Base-by-base conservation (phyloP, 2,113 vertebrate species). In the Otolemur garnettii region DNA sequence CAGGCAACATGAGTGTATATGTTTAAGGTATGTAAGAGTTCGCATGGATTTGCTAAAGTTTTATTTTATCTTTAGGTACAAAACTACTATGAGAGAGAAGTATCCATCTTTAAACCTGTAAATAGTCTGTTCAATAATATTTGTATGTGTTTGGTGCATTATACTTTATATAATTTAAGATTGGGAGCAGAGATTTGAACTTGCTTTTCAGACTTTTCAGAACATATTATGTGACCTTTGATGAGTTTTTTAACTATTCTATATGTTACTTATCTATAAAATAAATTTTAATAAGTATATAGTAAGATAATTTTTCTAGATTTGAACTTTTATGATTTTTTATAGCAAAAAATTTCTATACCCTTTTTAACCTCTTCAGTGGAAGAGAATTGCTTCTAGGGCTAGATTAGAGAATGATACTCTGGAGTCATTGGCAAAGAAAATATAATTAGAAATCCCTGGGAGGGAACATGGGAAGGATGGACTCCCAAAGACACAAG, bases 191-290 rank as follows among this genome's bases (percentile, higher is more conserved):
- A 94, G n/a, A 95, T 55, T 1, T 72, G 17, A 92, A 90, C 10
- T 66, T 7, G 57, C 42, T 60, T 77, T 38, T 75, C 38, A 59
- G 71, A 33, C 14, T 55, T 77, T 95, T 92, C 50, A 86, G 62
- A 82, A 84, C 5, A 77, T 74, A n/a, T 14, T 79, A 15, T 5
- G 12, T 57, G 26, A 75, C n/a, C 15, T 87, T 28, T 45, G n/a
- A 69, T 64, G 75, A 92, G 28, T 78, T 33, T 69, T 82, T 84
- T 80, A 90, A 90, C 26, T 71, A 55, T 13, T 60, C 7, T 64
- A 38, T 78, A 10, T 14, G 79, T 89, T 62, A 80, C 10, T 9
- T 78, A 72, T 92, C 30, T 90, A 35, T 26, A 93, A 92, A 96
- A 75, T 64, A 62, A 64, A 10, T 64, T 50, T 66, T 38, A 71